Evolutionary conservation across 2,797 vertebrate species (phyloP).

Genomic region (Caiman crocodilus): DNA sequence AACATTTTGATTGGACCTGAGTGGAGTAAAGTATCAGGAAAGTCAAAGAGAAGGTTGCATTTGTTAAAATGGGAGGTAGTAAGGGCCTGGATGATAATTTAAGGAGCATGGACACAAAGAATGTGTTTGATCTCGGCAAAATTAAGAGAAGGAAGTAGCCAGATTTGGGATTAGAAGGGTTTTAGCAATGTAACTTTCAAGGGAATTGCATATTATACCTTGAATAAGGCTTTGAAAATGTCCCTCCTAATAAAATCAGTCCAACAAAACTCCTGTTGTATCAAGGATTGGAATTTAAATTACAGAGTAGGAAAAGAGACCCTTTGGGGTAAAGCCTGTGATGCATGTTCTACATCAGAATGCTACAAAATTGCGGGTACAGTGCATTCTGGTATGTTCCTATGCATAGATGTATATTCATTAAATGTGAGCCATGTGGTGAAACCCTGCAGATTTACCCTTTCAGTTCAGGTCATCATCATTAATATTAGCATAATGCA

Average conservation of each 20-base stretch:
- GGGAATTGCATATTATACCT: not conserved
- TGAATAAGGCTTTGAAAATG: not conserved
- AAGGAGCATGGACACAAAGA: not conserved
- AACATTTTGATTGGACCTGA: not conserved
- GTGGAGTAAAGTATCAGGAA: not conserved
- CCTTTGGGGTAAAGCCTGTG: not conserved
- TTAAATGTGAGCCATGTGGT: not conserved
- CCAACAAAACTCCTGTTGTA: not conserved
- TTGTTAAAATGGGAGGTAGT: not conserved
- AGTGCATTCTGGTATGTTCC: not conserved
- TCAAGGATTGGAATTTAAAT: not conserved
- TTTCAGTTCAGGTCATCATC: not conserved
- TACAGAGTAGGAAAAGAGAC: not conserved
- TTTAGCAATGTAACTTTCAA: not conserved
- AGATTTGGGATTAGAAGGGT: not conserved
- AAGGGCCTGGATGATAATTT: not conserved
- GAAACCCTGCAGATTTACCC: not conserved
- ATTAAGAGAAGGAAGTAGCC: not conserved
- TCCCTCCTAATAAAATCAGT: not conserved
- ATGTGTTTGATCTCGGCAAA: not conserved
- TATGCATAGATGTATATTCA: not conserved
- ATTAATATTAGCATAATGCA: not conserved
- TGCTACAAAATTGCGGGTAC: not conserved
- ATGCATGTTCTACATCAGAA: not conserved
- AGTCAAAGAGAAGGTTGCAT: not conserved